phyloP scores from a whole-genome alignment of 2,888 invertebrate species.

The Acleris holmiana region DNA sequence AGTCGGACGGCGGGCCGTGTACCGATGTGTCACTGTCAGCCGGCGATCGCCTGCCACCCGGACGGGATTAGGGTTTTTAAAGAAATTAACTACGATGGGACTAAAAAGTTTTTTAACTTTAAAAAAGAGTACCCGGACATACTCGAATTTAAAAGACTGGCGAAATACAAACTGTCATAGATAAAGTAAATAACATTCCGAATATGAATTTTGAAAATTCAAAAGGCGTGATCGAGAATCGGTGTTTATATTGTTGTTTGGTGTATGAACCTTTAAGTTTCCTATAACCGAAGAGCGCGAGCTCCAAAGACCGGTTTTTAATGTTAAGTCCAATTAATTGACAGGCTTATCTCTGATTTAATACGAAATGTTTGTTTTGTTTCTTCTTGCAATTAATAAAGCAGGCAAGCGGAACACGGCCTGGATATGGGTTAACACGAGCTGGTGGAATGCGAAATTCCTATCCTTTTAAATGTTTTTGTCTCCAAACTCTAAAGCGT shows the following conservation, averaged over 20 bases:
- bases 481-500: background rate
- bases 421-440: constrained; percentile 20
- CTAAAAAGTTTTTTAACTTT: constrained; percentile 43
- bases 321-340: constrained; percentile 83
- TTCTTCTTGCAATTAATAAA: constrained; percentile 55
- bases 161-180: background rate
- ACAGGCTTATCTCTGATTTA: constrained; percentile 83
- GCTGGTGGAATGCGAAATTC: constrained; percentile 7
- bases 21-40: constrained; percentile 84
- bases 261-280: background rate
- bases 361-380: constrained; percentile 80
- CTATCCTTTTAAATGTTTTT: background rate
- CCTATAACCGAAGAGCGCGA: constrained; percentile 53
- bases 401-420: constrained; percentile 25
- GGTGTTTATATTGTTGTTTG: background rate
- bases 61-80: constrained; percentile 77
- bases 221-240: background rate
- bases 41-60: constrained; percentile 66
- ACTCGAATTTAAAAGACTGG: no score
- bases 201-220: background rate
- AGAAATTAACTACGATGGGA: constrained; percentile 68
- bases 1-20: constrained; percentile 79
- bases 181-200: background rate
- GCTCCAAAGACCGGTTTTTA: constrained; percentile 76
- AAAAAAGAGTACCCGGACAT: constrained; percentile 11